Conservation (phyloP, 2,113 vertebrate genomes). For the Blennius ocellaris region DNA sequence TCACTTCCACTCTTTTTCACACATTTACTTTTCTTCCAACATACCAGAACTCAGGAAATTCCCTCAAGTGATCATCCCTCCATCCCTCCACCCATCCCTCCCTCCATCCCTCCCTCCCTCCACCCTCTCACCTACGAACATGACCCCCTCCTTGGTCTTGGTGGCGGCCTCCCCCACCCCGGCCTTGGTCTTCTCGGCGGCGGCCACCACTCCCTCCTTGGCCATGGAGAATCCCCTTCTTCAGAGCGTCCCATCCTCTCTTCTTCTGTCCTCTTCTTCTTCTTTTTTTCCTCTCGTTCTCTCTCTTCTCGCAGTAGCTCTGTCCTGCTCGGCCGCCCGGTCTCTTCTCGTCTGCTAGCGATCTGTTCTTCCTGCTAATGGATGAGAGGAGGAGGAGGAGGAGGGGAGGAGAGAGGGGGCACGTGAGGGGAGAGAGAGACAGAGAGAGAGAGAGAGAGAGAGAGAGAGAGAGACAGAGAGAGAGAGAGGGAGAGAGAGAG, state of each 20-base stretch:
- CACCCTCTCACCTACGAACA: constrained; percentile 83
- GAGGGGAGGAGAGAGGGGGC: background rate
- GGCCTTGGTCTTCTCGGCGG: constrained; percentile 96
- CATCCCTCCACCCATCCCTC: background rate
- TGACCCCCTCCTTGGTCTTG: constrained; percentile 97
- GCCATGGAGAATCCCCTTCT: constrained; percentile 97
- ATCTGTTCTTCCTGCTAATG: constrained; percentile 55
- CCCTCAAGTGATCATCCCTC: background rate
- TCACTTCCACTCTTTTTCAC: background rate
- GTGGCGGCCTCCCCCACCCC: constrained; percentile 93
- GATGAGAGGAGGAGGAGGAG: constrained; percentile 28
- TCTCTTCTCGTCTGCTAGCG: constrained; percentile 33
- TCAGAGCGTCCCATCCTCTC: constrained; percentile 90
- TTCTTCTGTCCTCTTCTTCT: background rate
- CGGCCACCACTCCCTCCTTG: constrained; percentile 94
- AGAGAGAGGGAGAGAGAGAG: constrained; percentile 20
- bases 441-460: background rate
- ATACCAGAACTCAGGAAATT: too few relatives aligned
- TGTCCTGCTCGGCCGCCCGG: constrained; percentile 25
- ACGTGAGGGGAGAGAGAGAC: background rate
- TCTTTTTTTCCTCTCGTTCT: background rate
- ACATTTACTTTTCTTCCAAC: background rate
- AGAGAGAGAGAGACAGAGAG: too few relatives aligned
- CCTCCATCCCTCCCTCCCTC: constrained; percentile 15
- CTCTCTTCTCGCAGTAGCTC: constrained; percentile 2